Conservation (phyloP, 1,140 invertebrate species). For the Tachypleus tridentatus region DNA sequence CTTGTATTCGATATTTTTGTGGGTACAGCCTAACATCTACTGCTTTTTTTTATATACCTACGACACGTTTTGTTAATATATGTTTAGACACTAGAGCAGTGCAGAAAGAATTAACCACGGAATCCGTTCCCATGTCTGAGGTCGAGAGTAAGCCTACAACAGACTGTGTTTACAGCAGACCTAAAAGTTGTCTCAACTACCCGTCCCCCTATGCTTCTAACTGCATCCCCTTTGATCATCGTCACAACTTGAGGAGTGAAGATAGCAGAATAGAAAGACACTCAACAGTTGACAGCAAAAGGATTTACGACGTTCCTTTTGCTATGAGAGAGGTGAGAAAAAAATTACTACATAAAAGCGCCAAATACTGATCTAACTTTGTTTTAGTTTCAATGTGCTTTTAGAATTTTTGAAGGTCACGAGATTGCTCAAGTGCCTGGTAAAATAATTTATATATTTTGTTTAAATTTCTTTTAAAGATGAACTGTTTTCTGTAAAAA, state of each 20-base stretch:
- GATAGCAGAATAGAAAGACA: slow-evolving; percentile 15
- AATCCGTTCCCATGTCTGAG: slow-evolving; percentile 17
- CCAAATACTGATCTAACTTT: not conserved
- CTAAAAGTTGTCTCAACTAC: slow-evolving; percentile 8
- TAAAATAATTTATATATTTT: slow-evolving; percentile 13
- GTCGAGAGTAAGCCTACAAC: slow-evolving; percentile 10
- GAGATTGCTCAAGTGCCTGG: not conserved
- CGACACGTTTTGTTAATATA: not conserved
- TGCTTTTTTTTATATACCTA: no score
- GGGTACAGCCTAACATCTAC: not conserved
- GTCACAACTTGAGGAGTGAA: slow-evolving; percentile 11
- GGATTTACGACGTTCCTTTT: slow-evolving; percentile 17
- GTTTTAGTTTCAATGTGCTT: slow-evolving; percentile 5
- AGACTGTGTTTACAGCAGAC: slow-evolving; percentile 11
- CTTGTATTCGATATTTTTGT: not conserved
- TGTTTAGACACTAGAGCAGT: slow-evolving; percentile 10
- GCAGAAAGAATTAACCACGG: slow-evolving; percentile 10
- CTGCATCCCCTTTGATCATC: slow-evolving; percentile 10
- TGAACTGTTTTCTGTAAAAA: slow-evolving; percentile 16
- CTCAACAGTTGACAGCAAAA: slow-evolving; percentile 10
- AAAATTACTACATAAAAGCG: not conserved
- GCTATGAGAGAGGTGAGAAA: slow-evolving; percentile 14
- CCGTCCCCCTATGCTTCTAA: slow-evolving; percentile 16
- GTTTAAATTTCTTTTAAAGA: slow-evolving; percentile 9
- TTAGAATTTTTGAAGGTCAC: not conserved